A percentile compares a stretch with the other conserved stretches of the same genome.
These are phyloP conservation scores for Pluvialis apricaria DNA, from an alignment of 2,113 vertebrate genomes.

Conservation along the genomic window DNA sequence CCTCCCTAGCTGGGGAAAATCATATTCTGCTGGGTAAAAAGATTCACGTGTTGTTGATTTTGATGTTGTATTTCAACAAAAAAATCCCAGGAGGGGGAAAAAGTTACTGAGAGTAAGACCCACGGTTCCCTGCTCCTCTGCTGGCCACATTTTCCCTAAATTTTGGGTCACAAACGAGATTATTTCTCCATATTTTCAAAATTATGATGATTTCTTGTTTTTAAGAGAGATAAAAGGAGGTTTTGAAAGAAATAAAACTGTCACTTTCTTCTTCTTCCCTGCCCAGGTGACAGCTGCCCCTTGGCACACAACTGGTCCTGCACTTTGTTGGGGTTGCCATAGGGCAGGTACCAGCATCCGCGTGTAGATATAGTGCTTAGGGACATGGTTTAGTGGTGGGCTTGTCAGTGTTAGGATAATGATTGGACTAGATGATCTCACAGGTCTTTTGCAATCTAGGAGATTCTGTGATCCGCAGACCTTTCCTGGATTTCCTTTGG, in stretches of 20 bases:
- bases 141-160: rapidly evolving
- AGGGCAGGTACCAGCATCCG: too few relatives aligned
- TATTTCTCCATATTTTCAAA: background rate
- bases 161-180: background rate
- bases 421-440: too few relatives aligned
- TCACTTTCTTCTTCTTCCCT: background rate
- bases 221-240: background rate
- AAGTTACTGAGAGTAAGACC: background rate
- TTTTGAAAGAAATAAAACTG: background rate
- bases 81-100: background rate
- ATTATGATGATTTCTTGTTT: rapidly evolving
- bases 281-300: too few relatives aligned
- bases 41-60: rapidly evolving
- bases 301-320: too few relatives aligned
- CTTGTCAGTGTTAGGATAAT: too few relatives aligned
- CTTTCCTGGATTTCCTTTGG: background rate
- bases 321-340: background rate
- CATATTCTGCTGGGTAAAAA: background rate
- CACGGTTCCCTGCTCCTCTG: background rate
- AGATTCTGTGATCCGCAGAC: background rate
- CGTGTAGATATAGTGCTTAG: too few relatives aligned
- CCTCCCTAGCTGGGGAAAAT: background rate
- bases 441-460: too few relatives aligned
- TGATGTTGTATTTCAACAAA: background rate
- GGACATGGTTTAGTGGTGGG: too few relatives aligned